Evolutionary conservation across 2,797 vertebrate species (phyloP).

Genomic region (Pagetopsis macropterus): DNA sequence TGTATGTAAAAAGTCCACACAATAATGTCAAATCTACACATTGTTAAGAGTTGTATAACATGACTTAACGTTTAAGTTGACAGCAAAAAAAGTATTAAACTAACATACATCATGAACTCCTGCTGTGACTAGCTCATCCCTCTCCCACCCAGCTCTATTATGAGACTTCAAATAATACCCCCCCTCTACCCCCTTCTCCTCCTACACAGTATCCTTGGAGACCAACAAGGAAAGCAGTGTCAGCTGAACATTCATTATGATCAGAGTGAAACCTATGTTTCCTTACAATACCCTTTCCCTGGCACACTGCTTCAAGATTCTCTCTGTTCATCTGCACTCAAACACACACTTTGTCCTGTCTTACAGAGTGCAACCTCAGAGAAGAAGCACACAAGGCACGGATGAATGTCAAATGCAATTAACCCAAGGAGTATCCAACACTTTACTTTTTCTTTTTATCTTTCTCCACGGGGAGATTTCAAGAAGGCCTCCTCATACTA

Average conservation of each 20-base stretch:
- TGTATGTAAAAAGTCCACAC: not conserved
- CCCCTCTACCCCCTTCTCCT: conserved; percentile 6
- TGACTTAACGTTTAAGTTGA: not conserved
- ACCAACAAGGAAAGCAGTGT: conserved; percentile 57
- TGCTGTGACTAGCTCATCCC: conserved; percentile 18
- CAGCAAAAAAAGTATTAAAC: conserved; percentile 7
- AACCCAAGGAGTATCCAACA: conserved; percentile 73
- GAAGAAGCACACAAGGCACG: conserved; percentile 60
- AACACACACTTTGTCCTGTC: conserved; percentile 78
- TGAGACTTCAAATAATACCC: conserved; percentile 60
- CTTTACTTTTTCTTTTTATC: conserved; percentile 75
- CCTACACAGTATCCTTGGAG: conserved; percentile 52
- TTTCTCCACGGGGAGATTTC: conserved; percentile 71
- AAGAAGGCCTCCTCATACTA: conserved; percentile 48
- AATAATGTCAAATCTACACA: conserved; percentile 1
- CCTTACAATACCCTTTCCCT: conserved; percentile 57
- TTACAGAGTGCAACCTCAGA: conserved; percentile 66
- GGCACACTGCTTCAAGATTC: conserved; percentile 55
- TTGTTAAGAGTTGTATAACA: conserved; percentile 4
- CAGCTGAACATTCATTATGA: conserved; percentile 71
- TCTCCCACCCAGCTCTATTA: conserved; percentile 26
- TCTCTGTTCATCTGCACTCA: conserved; percentile 69
- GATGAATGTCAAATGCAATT: conserved; percentile 80
- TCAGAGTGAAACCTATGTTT: conserved; percentile 72
- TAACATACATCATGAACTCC: conserved; percentile 17